These are phyloP conservation scores for Iphiclides podalirius DNA, from an alignment of 2,888 invertebrate species.

Conservation along the genomic window DNA sequence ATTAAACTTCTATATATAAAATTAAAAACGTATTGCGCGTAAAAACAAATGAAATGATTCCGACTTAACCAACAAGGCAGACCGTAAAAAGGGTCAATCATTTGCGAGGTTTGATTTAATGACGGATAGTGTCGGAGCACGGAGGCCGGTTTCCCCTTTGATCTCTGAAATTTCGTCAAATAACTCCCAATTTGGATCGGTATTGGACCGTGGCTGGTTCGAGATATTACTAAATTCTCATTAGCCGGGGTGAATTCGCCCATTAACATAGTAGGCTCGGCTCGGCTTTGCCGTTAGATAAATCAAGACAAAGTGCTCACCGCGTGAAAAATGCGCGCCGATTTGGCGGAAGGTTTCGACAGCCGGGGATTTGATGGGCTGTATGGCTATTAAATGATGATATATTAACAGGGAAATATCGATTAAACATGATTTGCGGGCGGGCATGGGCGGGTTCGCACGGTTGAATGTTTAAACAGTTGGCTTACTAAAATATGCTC, in stretches of 20 bases:
- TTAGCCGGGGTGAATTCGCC: constrained; percentile 14
- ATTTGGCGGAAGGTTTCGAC: constrained; percentile 9
- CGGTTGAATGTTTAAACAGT: background rate
- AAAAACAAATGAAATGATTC: too few relatives aligned
- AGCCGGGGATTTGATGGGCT: constrained; percentile 13
- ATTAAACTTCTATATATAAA: too few relatives aligned
- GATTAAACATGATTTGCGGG: background rate
- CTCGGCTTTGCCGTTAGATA: constrained; percentile 14
- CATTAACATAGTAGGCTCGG: constrained; percentile 18
- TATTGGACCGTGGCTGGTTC: constrained; percentile 8
- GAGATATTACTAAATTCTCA: constrained; percentile 19
- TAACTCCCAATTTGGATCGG: constrained; percentile 9
- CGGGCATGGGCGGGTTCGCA: background rate
- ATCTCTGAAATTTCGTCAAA: constrained; percentile 14
- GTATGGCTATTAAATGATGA: background rate
- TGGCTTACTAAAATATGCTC: too few relatives aligned
- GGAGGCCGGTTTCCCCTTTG: background rate
- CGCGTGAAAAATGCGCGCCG: constrained; percentile 7
- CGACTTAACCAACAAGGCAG: background rate
- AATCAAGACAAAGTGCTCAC: constrained; percentile 14
- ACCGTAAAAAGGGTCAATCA: background rate
- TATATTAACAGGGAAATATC: background rate
- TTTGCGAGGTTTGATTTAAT: constrained; percentile 6
- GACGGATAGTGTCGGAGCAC: background rate
- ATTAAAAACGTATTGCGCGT: too few relatives aligned